Conservation (phyloP, 2,113 vertebrate genomes). For the Gymnogyps californianus region DNA sequence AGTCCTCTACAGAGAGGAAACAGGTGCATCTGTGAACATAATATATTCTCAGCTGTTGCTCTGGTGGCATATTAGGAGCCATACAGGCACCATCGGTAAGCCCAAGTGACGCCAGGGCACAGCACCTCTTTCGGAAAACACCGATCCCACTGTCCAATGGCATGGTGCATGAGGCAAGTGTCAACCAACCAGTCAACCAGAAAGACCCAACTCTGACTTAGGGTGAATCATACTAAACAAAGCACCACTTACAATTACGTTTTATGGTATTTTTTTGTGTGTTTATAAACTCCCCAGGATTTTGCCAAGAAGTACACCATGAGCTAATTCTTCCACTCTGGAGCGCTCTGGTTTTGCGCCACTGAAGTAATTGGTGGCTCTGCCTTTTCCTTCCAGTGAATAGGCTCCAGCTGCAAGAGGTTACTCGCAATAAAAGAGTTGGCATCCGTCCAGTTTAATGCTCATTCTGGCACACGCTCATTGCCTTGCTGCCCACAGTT, state of each 20-base stretch:
- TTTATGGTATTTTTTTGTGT: neutral
- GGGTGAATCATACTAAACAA: neutral
- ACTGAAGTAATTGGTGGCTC: neutral
- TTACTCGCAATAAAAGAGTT: neutral
- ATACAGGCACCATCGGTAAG: fast-evolving
- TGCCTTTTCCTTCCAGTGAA: neutral
- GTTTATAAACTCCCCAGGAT: neutral
- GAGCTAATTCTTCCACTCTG: neutral
- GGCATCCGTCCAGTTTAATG: neutral
- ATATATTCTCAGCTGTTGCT: neutral
- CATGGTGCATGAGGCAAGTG: neutral
- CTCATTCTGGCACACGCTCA: neutral
- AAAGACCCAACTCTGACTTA: neutral
- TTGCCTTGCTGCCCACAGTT: neutral
- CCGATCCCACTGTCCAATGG: fast-evolving
- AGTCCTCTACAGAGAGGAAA: neutral
- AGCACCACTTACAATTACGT: neutral
- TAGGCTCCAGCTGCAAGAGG: neutral
- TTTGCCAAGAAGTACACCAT: neutral
- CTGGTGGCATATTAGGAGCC: neutral
- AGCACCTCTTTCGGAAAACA: neutral
- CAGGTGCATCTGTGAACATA: neutral
- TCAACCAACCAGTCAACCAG: neutral
- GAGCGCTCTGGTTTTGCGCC: neutral
- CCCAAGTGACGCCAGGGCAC: neutral